Percentiles rank a stretch among this genome's conserved stretches.
Conservation (phyloP, 1,140 invertebrate genomes). For the Monomorium pharaonis region DNA sequence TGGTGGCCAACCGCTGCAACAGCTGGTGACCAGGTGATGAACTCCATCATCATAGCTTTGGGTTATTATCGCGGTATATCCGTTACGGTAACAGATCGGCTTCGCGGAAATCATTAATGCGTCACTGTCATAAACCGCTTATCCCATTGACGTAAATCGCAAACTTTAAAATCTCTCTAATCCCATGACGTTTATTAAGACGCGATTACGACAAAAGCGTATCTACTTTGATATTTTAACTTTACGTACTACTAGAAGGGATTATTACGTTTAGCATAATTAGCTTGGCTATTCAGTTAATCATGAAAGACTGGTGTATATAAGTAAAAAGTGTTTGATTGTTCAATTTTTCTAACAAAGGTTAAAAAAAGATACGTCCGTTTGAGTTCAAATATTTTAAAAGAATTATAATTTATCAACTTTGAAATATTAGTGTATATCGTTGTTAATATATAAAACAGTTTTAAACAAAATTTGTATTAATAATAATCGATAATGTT, state of each 20-base stretch:
- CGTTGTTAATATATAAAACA: neutral
- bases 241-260: neutral
- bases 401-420: neutral
- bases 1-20: conserved; percentile 64
- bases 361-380: neutral
- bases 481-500: neutral
- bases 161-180: conserved; percentile 1
- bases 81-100: conserved; percentile 48
- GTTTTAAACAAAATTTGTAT: neutral
- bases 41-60: conserved; percentile 64
- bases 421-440: neutral
- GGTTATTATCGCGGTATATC: conserved; percentile 56
- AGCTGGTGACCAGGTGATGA: conserved; percentile 80
- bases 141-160: conserved; percentile 8
- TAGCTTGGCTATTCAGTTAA: neutral
- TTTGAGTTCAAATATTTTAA: neutral
- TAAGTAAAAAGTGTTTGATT: neutral
- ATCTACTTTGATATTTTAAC: conserved; percentile 23
- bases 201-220: neutral
- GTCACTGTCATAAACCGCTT: conserved; percentile 43
- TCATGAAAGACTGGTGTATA: neutral
- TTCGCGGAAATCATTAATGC: conserved; percentile 61
- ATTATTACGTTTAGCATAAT: neutral
- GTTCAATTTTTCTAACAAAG: neutral
- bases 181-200: conserved; percentile 5